Base-by-base conservation (phyloP, 2,888 invertebrate species). In the Nomada fucata region DNA sequence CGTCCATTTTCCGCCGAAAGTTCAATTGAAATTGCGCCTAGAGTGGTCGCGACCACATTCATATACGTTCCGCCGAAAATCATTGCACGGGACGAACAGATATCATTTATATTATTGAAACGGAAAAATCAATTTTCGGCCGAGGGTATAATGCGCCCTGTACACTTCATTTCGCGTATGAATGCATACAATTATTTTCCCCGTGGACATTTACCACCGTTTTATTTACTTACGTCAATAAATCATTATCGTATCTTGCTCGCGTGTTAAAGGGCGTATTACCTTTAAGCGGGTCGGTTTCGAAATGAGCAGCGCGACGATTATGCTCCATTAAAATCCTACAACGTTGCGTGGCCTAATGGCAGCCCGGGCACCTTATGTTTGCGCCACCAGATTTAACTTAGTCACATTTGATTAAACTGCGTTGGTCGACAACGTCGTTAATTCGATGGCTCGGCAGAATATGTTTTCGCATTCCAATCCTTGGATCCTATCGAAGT, bases 381-480 rank as follows among this genome's bases (percentile, higher is more conserved):
- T 79, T 79, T 82, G 72, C 59, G 63, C 23, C 13, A 59, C 26
- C 47, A 68, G 57, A 72, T 68, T 79, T 72, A 76, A 79, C 82
- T 60, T 74, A 85, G 78, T 75, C 69, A 63, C 71, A 57, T 70
- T 75, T 83, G 78, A 83, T 78, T 76, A 65, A 80, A 73, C 76
- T 76, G 67, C 55, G 59, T 73, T 67, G 44, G 36, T 61, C 15
- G 29, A 23, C 55, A 29, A 50, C 61, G 52, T 69, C 68, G 65
- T 83, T 83, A 83, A 83, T 79, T 68, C 72, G 76, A 76, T 73
- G 80, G 74, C 64, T 79, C 74, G 61, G 68, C 69, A 55, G 79
- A 83, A 67, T 83, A 85, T 85, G 82, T 83, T 85, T 85, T 85
- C 79, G 63, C 26, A 44, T 60, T 76, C 76, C 77, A 85, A 86